These are phyloP conservation scores for Proteles cristata DNA, from an alignment of 2,113 vertebrate genomes.

Conservation along the genomic window DNA sequence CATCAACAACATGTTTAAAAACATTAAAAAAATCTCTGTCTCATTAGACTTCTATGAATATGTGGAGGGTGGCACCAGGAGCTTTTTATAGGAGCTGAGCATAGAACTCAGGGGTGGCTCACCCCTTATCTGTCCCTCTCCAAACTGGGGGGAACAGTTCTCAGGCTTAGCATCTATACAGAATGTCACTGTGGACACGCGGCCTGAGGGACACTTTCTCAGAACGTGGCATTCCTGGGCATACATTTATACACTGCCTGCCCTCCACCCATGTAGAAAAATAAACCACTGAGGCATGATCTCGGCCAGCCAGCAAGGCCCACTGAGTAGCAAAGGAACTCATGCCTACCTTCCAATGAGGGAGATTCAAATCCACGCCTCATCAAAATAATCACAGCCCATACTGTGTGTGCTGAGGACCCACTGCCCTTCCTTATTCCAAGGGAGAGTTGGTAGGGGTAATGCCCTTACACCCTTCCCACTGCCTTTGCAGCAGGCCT, in stretches of 20 bases:
- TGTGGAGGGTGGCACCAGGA: too few relatives aligned
- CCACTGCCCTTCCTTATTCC: too few relatives aligned
- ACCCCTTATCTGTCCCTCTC: neutral
- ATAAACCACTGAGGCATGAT: neutral
- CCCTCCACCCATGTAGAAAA: neutral
- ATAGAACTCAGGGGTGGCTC: neutral
- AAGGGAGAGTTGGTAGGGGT: rapidly evolving
- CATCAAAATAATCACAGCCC: neutral
- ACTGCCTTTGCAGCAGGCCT: neutral
- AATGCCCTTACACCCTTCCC: neutral
- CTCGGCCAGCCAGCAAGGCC: neutral
- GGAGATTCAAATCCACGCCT: neutral
- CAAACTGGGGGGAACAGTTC: neutral
- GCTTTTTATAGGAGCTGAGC: neutral
- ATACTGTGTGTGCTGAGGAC: rapidly evolving
- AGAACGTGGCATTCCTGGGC: neutral
- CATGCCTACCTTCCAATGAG: neutral
- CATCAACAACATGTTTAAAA: conserved; percentile 4
- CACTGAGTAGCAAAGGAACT: neutral
- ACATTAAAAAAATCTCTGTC: neutral
- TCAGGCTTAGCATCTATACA: neutral
- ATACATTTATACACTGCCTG: neutral
- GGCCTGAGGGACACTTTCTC: neutral
- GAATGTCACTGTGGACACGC: neutral
- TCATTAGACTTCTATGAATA: neutral